These are phyloP conservation scores for cat (Felis catus) DNA, from an alignment of 2,113 vertebrate genomes.

Conservation along the genomic window F.catus_Fca126_mat1.0 CM031415.1:116622501-116623000, in stretches of 20 bases:
- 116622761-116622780: not conserved
- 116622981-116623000: slow-evolving; percentile 62
- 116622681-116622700: not conserved
- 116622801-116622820: not conserved
- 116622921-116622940: not conserved
- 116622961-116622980: slow-evolving; percentile 64
- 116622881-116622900: not conserved
- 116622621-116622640: slow-evolving; percentile 60
- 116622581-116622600: slow-evolving; percentile 37
- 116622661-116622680: fast-evolving
- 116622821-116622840: not conserved
- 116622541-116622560: not conserved
- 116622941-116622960: slow-evolving; percentile 51
- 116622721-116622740: not conserved
- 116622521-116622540: not conserved
- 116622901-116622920: not conserved
- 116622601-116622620: slow-evolving; percentile 45
- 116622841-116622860: not conserved
- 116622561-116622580: not conserved
- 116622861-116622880: not conserved
- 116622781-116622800: not conserved
- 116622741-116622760: not conserved
- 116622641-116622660: not conserved
- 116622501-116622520: slow-evolving; percentile 23
- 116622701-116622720: not conserved